Percentiles rank a stretch among this genome's conserved stretches.
These are phyloP conservation scores for Holcopasites calliopsidis DNA, from an alignment of 1,140 invertebrate genomes.

Conservation along the genomic window DNA sequence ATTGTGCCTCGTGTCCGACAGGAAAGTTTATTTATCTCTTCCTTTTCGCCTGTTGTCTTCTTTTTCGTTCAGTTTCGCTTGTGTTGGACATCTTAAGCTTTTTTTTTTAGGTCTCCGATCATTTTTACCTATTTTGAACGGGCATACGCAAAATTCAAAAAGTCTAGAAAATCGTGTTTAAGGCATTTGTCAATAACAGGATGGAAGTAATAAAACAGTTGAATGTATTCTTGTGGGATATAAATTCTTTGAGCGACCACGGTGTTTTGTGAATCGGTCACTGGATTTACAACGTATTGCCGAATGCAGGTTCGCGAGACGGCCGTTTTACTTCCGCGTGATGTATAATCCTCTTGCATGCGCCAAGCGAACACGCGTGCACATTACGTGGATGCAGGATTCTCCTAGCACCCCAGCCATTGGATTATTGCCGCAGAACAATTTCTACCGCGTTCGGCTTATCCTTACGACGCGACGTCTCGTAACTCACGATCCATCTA, in stretches of 20 bases:
- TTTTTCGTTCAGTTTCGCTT: background rate
- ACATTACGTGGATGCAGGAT: background rate
- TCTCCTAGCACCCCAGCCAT: background rate
- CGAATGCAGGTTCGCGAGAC: background rate
- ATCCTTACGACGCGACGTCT: background rate
- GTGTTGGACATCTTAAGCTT: background rate
- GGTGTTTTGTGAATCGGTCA: background rate
- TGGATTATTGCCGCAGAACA: conserved; percentile 6
- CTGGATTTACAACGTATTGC: background rate
- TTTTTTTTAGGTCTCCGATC: background rate
- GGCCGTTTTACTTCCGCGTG: background rate
- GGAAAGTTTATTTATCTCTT: background rate
- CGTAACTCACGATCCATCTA: conserved; percentile 8
- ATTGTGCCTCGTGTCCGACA: conserved; percentile 12
- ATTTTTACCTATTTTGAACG: no score
- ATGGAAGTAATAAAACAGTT: no score
- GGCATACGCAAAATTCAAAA: no score
- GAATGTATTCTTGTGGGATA: no score
- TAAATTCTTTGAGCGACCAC: no score
- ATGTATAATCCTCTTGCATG: conserved; percentile 13
- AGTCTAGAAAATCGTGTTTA: no score
- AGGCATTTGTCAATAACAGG: no score
- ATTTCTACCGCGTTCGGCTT: conserved; percentile 18
- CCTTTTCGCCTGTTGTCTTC: background rate
- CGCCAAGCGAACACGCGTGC: background rate